A percentile compares a stretch with the other conserved stretches of the same genome.
phyloP scores from a whole-genome alignment of 2,113 vertebrate species.

The Hystrix cristata region DNA sequence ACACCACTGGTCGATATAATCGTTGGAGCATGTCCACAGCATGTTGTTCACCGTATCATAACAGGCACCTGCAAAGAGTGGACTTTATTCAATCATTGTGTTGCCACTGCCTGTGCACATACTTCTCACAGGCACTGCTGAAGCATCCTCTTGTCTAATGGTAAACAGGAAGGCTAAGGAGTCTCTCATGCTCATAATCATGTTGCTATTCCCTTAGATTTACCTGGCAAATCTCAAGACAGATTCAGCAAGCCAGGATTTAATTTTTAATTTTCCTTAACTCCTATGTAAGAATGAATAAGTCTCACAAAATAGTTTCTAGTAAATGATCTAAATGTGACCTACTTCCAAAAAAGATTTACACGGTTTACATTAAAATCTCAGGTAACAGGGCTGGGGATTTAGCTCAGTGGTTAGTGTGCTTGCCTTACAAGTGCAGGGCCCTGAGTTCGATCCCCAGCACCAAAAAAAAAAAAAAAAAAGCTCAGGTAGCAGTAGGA shows the following conservation, averaged over 20 bases:
- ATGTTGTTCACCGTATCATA: slow-evolving; percentile 98
- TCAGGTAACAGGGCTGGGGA: no score
- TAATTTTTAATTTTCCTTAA: slow-evolving; percentile 45
- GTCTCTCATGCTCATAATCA: neutral
- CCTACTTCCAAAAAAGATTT: slow-evolving; percentile 34
- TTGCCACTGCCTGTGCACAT: accelerated
- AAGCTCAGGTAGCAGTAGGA: neutral
- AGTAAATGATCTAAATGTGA: neutral
- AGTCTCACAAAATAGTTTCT: neutral
- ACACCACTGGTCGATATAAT: slow-evolving; percentile 99
- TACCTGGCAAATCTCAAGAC: neutral
- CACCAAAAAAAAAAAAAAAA: no score
- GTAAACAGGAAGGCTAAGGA: neutral
- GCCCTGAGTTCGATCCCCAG: no score
- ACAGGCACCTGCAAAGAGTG: slow-evolving; percentile 92
- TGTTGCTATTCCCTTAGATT: neutral
- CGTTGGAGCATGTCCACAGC: slow-evolving; percentile 99
- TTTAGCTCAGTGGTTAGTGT: no score
- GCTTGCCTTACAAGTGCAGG: no score
- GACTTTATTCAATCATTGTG: neutral
- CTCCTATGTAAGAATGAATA: neutral
- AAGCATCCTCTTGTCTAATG: neutral
- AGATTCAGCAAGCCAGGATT: slow-evolving; percentile 1
- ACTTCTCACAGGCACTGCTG: neutral
- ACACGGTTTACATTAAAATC: slow-evolving; percentile 21